Evolutionary conservation across 2,888 invertebrate species (phyloP).

Genomic region (Oasisia sp.): DNA sequence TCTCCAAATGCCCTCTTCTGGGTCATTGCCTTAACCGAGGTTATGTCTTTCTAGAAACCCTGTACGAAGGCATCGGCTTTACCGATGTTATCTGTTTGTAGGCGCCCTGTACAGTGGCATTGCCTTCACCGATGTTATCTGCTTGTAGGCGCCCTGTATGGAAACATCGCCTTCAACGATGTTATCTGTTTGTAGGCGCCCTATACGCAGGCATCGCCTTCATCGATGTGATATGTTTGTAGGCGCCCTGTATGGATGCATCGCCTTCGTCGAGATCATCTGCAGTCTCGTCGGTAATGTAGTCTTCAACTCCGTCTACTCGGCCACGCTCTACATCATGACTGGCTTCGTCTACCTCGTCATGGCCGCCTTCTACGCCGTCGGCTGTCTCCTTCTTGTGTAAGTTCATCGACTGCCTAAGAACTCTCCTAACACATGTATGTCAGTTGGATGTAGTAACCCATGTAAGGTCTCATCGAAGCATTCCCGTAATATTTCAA

Average conservation of each 20-base stretch:
- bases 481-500: too few species aligned
- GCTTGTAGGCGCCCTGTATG: too few species aligned
- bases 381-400: constrained; percentile 24
- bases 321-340: constrained; percentile 27
- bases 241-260: constrained; percentile 35
- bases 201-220: constrained; percentile 28
- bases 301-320: constrained; percentile 35
- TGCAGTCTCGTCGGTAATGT: constrained; percentile 31
- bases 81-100: too few species aligned
- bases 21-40: too few species aligned
- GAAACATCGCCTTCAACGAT: neutral
- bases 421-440: too few species aligned
- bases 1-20: too few species aligned
- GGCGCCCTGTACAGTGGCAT: too few species aligned
- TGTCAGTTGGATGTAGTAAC: too few species aligned
- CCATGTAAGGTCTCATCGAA: too few species aligned
- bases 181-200: constrained; percentile 22
- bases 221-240: neutral
- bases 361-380: constrained; percentile 31
- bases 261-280: constrained; percentile 32
- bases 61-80: too few species aligned
- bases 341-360: constrained; percentile 34
- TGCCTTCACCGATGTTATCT: too few species aligned
- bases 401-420: neutral
- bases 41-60: too few species aligned